Base-by-base conservation (phyloP, 2,113 vertebrate species). In the Myxocyprinus asiaticus region DNA sequence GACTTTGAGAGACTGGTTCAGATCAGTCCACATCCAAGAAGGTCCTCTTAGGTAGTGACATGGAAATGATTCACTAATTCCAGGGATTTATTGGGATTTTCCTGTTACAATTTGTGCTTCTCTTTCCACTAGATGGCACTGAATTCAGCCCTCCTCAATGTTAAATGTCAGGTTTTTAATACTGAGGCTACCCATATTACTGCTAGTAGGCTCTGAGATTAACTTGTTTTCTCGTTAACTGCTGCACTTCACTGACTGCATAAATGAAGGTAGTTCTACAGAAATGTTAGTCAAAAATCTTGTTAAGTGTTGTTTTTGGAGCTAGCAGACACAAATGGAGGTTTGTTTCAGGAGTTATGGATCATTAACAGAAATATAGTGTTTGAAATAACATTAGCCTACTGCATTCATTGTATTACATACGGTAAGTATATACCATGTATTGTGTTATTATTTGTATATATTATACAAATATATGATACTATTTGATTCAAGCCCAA, bases 51-150 rank as follows among this genome's bases (percentile, higher is more conserved):
- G 58, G 67, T 9, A 9, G 48, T 71, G 33, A 55, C 56, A 53
- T 63, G 45, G 67, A 70, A 63, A 63, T 70, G 64, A 63, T 64
- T 6, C 8, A 50, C 74, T 55, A 65, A 76, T 76, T 76, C 61
- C 74, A 55, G 62, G 74, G 74, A 76, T 76, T 76, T 33, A 51
- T 75, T 9, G 2, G 59, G 47, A 67, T 79, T 50, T 63, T 63
- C 48, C 33, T 70, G 77, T 70, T 55, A 63, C 44, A 79, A 22
- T 45, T 12, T 51, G 17, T 63, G 72, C 15, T 3, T 65, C 67
- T 79, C 6, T 79, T 64, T 67, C 68, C 78, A 53, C 61, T 79
- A 72, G 61, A 65, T 56, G 55, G 56, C 59, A 55, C 33, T 45
- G 17, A 69, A 78, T 51, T 10, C 59, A 14, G 15, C 65, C 15